Base-by-base conservation (phyloP, 2,888 invertebrate species). In the Aethes cnicana region DNA sequence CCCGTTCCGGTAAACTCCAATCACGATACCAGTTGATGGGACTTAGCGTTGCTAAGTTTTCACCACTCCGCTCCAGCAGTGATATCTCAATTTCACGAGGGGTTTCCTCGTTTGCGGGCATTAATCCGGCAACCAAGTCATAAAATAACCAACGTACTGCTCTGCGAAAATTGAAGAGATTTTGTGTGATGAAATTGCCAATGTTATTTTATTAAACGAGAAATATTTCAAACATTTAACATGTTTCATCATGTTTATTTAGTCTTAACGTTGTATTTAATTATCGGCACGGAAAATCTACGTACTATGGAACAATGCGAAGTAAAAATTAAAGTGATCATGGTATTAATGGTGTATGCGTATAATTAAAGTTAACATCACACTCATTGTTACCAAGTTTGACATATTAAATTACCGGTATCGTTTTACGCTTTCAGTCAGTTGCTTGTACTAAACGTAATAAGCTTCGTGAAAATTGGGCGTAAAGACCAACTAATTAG, bases 31-130 rank as follows among this genome's bases (percentile, higher is more conserved):
- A 72, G 72, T 74, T 72, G 71, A 74, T 76, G 66, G 72, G 77
- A 79, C 81, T 85, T 85, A 84, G 81, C 86, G 74, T 84, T 88
- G 72, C 76, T 87, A 88, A 78, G 87, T 80, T 84, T 87, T 88
- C 88, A 74, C 72, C 70, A 74, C 74, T 81, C 72, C 68, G 72
- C 73, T 74, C 68, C 66, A 66, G 63, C 64, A 58, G 72, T 75
- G 77, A 80, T 81, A 85, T 81, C 81, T 81, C 81, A 74, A 80
- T 81, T 84, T 74, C 70, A 71, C 66, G 72, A 76, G 63, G 65
- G 81, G 79, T 68, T 84, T 84, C 80, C 66, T 65, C 74, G 79
- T 75, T 77, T 69, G 64, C 63, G 70, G 68, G 73, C 67, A 75
- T 74, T 84, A 82, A 83, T 78, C 78, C 76, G 69, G 64, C 56